A percentile compares a stretch with the other conserved stretches of the same genome.
phyloP scores from a whole-genome alignment of 2,888 invertebrate species.

The Leptopilina myrica region DNA sequence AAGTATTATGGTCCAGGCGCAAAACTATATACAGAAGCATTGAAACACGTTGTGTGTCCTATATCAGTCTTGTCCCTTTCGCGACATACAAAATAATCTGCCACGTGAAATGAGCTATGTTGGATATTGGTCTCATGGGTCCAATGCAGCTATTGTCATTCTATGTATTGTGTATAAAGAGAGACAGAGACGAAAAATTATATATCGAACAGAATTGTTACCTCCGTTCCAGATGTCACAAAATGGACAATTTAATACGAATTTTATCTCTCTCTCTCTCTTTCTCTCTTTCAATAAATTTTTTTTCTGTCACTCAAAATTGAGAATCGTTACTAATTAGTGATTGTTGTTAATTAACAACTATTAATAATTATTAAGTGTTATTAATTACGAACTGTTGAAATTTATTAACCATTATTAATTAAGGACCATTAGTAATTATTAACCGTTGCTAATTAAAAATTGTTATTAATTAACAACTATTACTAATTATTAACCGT shows the following conservation, averaged over 20 bases:
- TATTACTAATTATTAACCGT: no score
- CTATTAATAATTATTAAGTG: no score
- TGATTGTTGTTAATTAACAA: no score
- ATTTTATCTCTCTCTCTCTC: neutral
- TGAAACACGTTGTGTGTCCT: slow-evolving; percentile 47
- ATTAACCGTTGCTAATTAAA: no score
- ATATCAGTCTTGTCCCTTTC: slow-evolving; percentile 43
- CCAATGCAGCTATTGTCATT: slow-evolving; percentile 43
- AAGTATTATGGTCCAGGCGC: neutral
- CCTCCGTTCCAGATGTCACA: neutral
- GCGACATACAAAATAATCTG: slow-evolving; percentile 62
- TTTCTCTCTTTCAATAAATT: no score
- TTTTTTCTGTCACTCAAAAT: no score
- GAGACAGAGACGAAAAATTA: slow-evolving; percentile 14
- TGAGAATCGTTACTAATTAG: no score
- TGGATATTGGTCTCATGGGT: slow-evolving; percentile 60
- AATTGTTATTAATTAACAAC: no score
- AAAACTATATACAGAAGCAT: neutral
- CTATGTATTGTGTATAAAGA: neutral
- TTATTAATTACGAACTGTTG: no score
- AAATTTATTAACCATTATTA: no score
- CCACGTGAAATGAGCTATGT: slow-evolving; percentile 58
- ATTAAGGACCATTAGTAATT: no score
- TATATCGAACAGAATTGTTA: slow-evolving; percentile 4
- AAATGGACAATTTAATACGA: neutral